Evolutionary conservation across 2,113 vertebrate species (phyloP).

Genomic region (Urocolius indicus): DNA sequence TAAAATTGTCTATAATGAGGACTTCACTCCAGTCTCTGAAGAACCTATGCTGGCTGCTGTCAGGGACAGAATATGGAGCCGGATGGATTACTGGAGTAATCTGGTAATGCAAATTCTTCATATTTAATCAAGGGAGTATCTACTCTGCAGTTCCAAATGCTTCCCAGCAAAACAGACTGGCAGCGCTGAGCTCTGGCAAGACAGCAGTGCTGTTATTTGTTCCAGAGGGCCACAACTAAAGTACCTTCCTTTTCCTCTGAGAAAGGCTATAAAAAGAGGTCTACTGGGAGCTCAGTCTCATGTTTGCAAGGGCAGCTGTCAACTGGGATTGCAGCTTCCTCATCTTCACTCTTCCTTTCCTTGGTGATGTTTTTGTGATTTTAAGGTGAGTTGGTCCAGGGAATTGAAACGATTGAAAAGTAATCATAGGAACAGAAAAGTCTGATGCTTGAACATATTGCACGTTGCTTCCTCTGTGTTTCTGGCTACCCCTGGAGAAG

Average conservation of each 20-base stretch:
- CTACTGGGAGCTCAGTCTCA: neutral
- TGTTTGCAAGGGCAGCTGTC: neutral
- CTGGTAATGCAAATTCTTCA: slow-evolving; percentile 32
- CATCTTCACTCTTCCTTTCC: neutral
- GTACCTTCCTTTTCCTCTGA: neutral
- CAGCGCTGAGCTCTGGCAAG: neutral
- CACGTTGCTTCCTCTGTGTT: fast-evolving
- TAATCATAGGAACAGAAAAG: neutral
- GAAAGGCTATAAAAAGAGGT: slow-evolving; percentile 12
- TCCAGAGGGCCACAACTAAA: neutral
- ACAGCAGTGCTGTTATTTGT: neutral
- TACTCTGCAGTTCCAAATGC: slow-evolving; percentile 18
- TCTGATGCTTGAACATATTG: neutral
- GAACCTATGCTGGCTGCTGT: slow-evolving; percentile 7
- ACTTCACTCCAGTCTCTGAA: slow-evolving; percentile 17
- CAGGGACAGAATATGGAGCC: neutral
- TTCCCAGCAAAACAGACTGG: slow-evolving; percentile 31
- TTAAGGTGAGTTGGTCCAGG: neutral
- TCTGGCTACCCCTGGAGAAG: neutral
- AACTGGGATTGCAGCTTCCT: neutral
- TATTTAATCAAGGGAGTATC: slow-evolving; percentile 46
- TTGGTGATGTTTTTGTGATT: neutral
- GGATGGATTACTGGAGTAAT: slow-evolving; percentile 15
- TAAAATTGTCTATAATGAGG: slow-evolving; percentile 29
- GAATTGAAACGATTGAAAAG: neutral